Conservation (phyloP, 2,113 vertebrate species). For the Oryzias javanicus region DNA sequence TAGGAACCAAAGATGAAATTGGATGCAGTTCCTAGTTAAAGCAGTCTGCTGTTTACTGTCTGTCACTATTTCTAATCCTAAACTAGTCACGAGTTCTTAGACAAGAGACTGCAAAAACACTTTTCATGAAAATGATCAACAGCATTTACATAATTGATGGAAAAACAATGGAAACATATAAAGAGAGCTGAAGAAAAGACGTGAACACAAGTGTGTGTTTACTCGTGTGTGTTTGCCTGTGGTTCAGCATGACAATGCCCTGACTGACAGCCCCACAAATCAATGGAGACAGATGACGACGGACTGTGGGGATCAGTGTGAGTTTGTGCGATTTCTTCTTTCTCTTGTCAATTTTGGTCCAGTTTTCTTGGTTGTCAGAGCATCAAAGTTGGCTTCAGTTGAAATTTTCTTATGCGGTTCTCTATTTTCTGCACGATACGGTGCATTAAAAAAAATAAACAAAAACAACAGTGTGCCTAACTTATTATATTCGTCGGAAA, state of each 20-base stretch:
- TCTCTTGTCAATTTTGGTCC: background rate
- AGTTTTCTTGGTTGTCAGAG: background rate
- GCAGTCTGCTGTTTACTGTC: no score
- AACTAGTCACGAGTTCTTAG: no score
- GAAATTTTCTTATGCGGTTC: background rate
- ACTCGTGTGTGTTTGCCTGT: conserved; percentile 6
- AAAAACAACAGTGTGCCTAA: no score
- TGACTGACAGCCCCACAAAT: conserved; percentile 28
- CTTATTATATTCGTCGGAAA: no score
- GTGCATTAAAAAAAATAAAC: no score
- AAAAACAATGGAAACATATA: background rate
- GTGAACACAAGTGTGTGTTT: background rate
- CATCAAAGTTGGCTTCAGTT: background rate
- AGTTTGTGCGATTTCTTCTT: background rate
- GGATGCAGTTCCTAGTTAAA: no score
- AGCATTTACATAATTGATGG: background rate
- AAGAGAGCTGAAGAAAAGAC: background rate
- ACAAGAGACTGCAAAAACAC: no score
- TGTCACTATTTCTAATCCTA: no score
- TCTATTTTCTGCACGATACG: no score
- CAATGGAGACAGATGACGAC: conserved; percentile 18
- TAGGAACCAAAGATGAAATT: no score
- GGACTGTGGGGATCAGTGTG: background rate
- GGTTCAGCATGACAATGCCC: conserved; percentile 6
- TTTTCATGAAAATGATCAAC: no score